Evolutionary conservation across 2,113 vertebrate species (phyloP), one percentile per base, ranked within the genome.

Genomic region (Carettochelys insculpta): DNA sequence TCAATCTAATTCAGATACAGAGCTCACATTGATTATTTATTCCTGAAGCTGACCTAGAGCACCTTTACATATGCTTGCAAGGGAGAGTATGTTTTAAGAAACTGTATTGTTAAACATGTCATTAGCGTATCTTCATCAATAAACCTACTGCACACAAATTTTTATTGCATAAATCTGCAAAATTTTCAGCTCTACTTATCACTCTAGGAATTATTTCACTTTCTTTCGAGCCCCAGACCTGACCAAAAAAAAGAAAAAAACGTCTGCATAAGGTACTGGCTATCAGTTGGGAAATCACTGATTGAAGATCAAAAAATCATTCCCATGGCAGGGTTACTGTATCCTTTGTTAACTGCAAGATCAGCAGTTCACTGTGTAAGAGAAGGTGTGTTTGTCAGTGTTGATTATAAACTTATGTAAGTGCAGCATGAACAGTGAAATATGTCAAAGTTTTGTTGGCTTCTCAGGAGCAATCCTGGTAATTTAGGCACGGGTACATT

Each of bases 131-230:
- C 31, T 17, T 56, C 53, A 27, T 61, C 58, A 34, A n/a, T 34
- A 61, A 61, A 61, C 31, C n/a, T 34, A 4, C 31, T 8, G 14
- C 58, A 61, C 14, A 34, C 58, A n/a, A 61, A 61, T 61, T 61
- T 31, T 61, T 29, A 13, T 61, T 61, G 16, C 31, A 61, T 17
- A 61, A 61, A 61, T 61, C 58, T 34, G 31, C 16, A 61, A n/a
- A 34, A 61, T 34, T 34, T 61, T 61, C 14, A 14, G 58, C 58
- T 61, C 58, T 7, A 3, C 76, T 82, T 76, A 43, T 52, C 38
- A n/a, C 0, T 0, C 29, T 4, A 34, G 3, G 54, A 34, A 19
- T 71, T 43, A n/a, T 54, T 58, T 79, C 56, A 51, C 5, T 48
- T n/a, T 12, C 65, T 51, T 73, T 89, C 58, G 84, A 87, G 10